phyloP scores from a whole-genome alignment of 2,797 vertebrate species.

The Eurystomus glaucurus region DNA sequence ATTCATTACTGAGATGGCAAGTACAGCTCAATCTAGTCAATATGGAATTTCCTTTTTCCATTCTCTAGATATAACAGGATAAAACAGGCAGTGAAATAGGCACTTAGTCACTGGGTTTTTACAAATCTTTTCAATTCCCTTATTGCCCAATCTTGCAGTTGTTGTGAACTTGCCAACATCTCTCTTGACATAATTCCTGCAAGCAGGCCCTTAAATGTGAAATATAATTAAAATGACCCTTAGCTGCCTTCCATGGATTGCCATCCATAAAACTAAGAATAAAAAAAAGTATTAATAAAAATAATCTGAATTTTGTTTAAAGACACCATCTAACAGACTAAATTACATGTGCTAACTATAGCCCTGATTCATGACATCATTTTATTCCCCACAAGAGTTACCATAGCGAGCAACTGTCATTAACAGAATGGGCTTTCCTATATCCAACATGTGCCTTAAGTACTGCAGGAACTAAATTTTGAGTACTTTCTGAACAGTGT shows the following conservation, averaged over 20 bases:
- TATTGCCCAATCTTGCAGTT: slow-evolving; percentile 63
- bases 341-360: background rate
- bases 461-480: background rate
- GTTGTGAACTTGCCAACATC: slow-evolving; percentile 24
- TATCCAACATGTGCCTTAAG: background rate
- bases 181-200: slow-evolving; percentile 30
- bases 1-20: slow-evolving; percentile 75
- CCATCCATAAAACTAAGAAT: background rate
- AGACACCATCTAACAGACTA: background rate
- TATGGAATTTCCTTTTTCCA: slow-evolving; percentile 78
- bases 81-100: slow-evolving; percentile 68
- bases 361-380: background rate
- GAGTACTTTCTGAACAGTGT: background rate
- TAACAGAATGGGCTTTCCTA: background rate
- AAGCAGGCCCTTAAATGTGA: slow-evolving; percentile 4
- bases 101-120: slow-evolving; percentile 56
- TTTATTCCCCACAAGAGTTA: background rate
- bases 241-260: background rate
- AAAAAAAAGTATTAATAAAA: background rate
- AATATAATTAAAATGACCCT: slow-evolving; percentile 34
- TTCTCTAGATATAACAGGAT: slow-evolving; percentile 68
- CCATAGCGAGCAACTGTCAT: background rate
- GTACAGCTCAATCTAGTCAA: slow-evolving; percentile 65
- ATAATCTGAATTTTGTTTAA: background rate
- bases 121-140: slow-evolving; percentile 60